A percentile compares a stretch with the other conserved stretches of the same genome.
Conservation (phyloP, 2,113 vertebrate species). For the Urocitellus parryii region DNA sequence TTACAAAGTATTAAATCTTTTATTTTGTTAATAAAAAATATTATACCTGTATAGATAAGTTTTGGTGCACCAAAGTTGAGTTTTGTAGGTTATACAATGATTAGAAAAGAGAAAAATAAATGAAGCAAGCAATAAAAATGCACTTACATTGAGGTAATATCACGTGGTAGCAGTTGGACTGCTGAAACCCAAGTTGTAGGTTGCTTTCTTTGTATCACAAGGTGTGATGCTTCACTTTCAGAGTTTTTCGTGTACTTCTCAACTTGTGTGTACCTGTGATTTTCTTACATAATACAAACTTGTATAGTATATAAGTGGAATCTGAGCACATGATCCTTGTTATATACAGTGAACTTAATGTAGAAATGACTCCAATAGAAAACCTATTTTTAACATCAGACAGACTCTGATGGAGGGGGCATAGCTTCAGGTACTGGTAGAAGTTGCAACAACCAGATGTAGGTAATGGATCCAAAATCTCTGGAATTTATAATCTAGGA, state of each 20-base stretch:
- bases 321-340: background rate
- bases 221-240: background rate
- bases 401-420: background rate
- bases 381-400: background rate
- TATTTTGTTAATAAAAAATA: conserved; percentile 11
- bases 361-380: background rate
- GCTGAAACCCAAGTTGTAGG: background rate
- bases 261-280: background rate
- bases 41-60: background rate
- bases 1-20: background rate
- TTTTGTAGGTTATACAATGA: background rate
- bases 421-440: background rate
- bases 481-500: background rate
- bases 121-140: background rate
- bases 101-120: background rate
- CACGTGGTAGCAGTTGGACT: background rate
- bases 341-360: fast-evolving
- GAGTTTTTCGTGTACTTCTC: background rate
- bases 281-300: background rate
- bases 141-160: background rate
- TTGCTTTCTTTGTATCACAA: background rate
- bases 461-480: background rate
- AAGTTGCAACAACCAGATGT: background rate
- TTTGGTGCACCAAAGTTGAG: background rate
- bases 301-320: background rate